phyloP scores from a whole-genome alignment of 92 coral and sea anemone species.

The Scolanthus callimorphus region DNA sequence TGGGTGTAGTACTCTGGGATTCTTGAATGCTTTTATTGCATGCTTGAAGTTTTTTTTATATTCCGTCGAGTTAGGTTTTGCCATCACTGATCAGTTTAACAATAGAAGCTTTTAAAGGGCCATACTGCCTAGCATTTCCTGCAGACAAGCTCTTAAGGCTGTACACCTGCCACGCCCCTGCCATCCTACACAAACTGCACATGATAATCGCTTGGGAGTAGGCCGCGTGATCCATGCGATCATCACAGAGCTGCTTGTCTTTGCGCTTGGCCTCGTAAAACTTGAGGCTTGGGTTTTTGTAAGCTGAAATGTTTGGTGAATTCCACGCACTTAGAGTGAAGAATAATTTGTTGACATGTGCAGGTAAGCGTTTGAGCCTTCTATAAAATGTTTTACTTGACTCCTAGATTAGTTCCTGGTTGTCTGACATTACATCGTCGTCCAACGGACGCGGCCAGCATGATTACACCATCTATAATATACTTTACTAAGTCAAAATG shows the following conservation, averaged over 20 bases:
- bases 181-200: conserved; percentile 80
- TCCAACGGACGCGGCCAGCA: no score
- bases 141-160: conserved; percentile 67
- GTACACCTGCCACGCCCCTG: conserved; percentile 81
- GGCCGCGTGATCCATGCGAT: conserved; percentile 82
- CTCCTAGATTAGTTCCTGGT: no score
- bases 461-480: no score
- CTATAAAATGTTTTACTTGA: no score
- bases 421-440: no score
- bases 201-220: conserved; percentile 91
- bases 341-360: conserved; percentile 68
- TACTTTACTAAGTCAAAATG: no score
- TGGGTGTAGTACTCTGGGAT: no score
- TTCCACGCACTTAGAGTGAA: conserved; percentile 90
- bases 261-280: conserved; percentile 85
- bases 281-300: conserved; percentile 73
- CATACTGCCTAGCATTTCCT: conserved; percentile 78
- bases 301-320: conserved; percentile 87
- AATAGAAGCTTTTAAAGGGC: conserved; percentile 54
- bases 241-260: conserved; percentile 81
- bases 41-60: not conserved
- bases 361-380: conserved; percentile 57
- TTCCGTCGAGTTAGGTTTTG: conserved; percentile 12
- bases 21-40: no score
- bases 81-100: conserved; percentile 43